Evolutionary conservation across 2,797 vertebrate genomes (phyloP), one percentile per base, ranked within the genome.

Genomic region (Ateles fusciceps): DNA sequence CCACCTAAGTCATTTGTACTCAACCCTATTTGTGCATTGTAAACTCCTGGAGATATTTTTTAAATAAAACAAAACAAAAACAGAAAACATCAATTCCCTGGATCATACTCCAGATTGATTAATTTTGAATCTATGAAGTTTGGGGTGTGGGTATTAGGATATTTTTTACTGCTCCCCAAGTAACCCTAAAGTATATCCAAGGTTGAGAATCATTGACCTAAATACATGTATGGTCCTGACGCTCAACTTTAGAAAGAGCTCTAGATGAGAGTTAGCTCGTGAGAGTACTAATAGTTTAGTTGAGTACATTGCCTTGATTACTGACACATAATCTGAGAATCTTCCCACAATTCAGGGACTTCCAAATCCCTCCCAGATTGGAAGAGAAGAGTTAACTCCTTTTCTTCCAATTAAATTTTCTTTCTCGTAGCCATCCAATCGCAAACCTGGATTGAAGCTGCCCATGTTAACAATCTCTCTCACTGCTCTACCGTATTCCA

Each of bases 291-390:
- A 52, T 57, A n/a, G 14, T 17, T 81, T 85, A 89, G 44, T 39
- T 59, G 48, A 97, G 59, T 85, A 17, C 7, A 61, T 57, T 72
- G 19, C 61, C 68, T 91, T 48, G 28, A 93, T 72, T 36, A 68
- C 92, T 84, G 64, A 80, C 61, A 78, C 3, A 85, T 92, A 96
- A 94, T 2, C 39, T 94, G n/a, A 97, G 57, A 95, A 88, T 78
- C 13, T 74, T 78, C 13, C 33, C 39, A 85, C 15, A 68, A 95
- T 85, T 85, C 36, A 88, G 55, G 26, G 11, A 85, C 24, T 97
- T 94, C 24, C 39, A 91, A 94, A 92, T 81, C 7, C 9, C 42
- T 94, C 68, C 57, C 46, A 87, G 80, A 85, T 61, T 86, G 28
- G 15, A 50, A 50, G 15, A 50, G 50, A 50, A 50, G 50, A 85